Evolutionary conservation across 2,888 invertebrate genomes (phyloP).

Genomic region (Ceramica pisi): DNA sequence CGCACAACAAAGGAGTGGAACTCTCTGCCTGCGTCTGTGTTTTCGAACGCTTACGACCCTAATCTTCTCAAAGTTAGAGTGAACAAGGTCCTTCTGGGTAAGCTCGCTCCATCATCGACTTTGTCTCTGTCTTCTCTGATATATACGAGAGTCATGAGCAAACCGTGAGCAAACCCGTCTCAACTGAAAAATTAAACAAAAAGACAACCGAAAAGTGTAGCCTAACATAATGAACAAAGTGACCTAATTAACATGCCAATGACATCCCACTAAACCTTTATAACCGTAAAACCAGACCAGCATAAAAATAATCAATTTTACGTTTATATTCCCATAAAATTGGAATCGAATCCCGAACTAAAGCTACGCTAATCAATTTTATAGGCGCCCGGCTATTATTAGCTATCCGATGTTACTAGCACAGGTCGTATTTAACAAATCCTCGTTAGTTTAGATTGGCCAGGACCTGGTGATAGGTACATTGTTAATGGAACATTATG

Average conservation of each 20-base stretch:
- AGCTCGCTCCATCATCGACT: too few species aligned
- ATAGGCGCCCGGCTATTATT: constrained; percentile 46
- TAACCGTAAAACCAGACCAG: constrained; percentile 19
- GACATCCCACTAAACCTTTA: constrained; percentile 1
- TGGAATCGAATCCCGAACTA: constrained; percentile 47
- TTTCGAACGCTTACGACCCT: too few species aligned
- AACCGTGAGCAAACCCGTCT: too few species aligned
- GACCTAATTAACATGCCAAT: neutral
- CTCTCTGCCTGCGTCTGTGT: too few species aligned
- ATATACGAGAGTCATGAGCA: too few species aligned
- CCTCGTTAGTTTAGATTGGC: constrained; percentile 39
- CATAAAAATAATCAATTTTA: constrained; percentile 57
- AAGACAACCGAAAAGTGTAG: neutral
- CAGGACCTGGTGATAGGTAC: constrained; percentile 7
- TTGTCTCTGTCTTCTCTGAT: too few species aligned
- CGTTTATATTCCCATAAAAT: constrained; percentile 53
- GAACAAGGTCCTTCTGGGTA: too few species aligned
- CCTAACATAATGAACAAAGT: neutral
- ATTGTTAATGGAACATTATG: constrained; percentile 42
- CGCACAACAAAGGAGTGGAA: too few species aligned
- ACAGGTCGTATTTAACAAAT: constrained; percentile 44
- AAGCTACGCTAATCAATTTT: constrained; percentile 53
- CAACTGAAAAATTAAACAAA: too few species aligned
- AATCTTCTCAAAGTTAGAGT: too few species aligned
- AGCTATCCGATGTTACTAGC: constrained; percentile 29